Conservation (phyloP, 1,140 invertebrate genomes). For the Cyclina sinensis region DNA sequence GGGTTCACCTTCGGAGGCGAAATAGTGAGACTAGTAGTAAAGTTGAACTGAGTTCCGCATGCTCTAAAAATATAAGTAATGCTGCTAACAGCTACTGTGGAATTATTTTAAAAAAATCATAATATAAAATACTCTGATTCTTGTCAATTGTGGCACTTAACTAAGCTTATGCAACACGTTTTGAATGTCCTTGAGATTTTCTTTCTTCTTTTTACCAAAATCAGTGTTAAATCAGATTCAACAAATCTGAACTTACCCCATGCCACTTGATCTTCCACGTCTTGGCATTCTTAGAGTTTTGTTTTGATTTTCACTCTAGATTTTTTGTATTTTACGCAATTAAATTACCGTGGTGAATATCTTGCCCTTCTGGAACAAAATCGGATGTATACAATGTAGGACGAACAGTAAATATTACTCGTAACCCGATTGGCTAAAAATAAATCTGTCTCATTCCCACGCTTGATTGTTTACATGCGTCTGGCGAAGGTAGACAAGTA, state of each 20-base stretch:
- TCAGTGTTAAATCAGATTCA: too few relatives aligned
- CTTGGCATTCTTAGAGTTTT: constrained; percentile 55
- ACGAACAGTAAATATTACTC: neutral
- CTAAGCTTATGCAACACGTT: constrained; percentile 21
- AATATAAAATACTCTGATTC: too few relatives aligned
- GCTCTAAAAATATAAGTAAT: too few relatives aligned
- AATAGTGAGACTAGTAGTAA: too few relatives aligned
- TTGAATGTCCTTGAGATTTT: constrained; percentile 1
- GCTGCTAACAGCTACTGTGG: too few relatives aligned
- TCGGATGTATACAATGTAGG: neutral
- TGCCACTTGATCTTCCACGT: constrained; percentile 50
- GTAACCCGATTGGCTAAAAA: constrained; percentile 10
- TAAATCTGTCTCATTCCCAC: neutral
- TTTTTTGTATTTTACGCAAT: too few relatives aligned
- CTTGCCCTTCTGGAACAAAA: neutral
- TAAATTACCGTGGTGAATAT: too few relatives aligned
- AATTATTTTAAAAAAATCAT: too few relatives aligned
- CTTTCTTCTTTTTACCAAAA: neutral
- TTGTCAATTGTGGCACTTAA: too few relatives aligned
- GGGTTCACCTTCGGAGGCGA: too few relatives aligned
- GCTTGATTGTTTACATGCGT: neutral
- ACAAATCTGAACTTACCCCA: constrained; percentile 2
- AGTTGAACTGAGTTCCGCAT: too few relatives aligned
- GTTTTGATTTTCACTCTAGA: neutral
- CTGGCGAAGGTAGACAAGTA: neutral